Percentiles rank a stretch among this genome's conserved stretches.
These are phyloP conservation scores for Acanthaster planci DNA, from an alignment of 35 echinoderm and acorn worm species.

Conservation along the genomic window DNA sequence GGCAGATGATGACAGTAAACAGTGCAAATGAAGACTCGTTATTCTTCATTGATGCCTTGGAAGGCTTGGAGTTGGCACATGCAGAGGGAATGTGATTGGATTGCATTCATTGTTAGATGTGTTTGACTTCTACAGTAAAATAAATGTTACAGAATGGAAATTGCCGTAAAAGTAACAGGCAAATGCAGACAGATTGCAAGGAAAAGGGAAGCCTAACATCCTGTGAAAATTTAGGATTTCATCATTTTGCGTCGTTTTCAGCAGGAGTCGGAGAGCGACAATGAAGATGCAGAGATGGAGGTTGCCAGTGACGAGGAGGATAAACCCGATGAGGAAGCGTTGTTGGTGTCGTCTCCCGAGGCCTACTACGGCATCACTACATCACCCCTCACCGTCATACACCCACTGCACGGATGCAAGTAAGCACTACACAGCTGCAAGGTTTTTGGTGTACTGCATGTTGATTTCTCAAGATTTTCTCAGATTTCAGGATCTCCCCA, in stretches of 20 bases:
- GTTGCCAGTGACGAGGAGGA: not conserved
- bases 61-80: too few species aligned
- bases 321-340: conserved; percentile 7
- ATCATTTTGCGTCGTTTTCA: not conserved
- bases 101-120: too few species aligned
- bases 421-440: conserved; percentile 16
- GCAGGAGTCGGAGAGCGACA: conserved; percentile 11
- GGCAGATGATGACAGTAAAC: not conserved
- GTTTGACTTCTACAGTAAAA: too few species aligned
- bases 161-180: too few species aligned
- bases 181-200: not conserved
- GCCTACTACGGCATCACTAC: conserved; percentile 79
- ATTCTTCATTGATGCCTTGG: too few species aligned
- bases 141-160: too few species aligned
- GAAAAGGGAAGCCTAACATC: not conserved
- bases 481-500: too few species aligned
- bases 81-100: too few species aligned
- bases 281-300: not conserved
- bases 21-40: too few species aligned
- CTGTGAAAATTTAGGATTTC: too few species aligned
- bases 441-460: too few species aligned
- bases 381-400: conserved; percentile 66
- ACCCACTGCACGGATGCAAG: conserved; percentile 91
- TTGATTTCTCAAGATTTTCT: too few species aligned
- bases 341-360: conserved; percentile 65